Base-by-base conservation (phyloP, 2,888 invertebrate genomes). In the Mesorhabditis spiculigera region DNA sequence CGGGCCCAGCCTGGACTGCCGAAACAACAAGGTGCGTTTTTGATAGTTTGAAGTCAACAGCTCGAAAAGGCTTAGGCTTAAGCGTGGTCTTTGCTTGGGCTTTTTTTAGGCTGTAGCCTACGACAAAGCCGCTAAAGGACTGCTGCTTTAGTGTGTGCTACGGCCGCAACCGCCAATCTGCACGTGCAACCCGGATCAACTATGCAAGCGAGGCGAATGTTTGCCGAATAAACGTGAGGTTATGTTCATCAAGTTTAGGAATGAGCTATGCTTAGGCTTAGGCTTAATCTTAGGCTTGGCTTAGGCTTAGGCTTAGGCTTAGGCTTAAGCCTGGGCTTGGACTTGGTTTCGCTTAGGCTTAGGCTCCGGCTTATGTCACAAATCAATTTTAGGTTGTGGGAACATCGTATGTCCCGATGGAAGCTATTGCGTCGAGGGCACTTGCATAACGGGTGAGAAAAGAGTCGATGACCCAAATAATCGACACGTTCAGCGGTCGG, bases 1-100 rank as follows among this genome's bases (percentile, higher is more conserved):
- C 71, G 81, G 81, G 8, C 78, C 80, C 4, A 64, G 68, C 43
- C 69, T 80, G 74, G 68, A 75, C 28, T 83, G 83, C 65, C 61
- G 67, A 10, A 65, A 66, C 10, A 81, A 82, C 66, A 78, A 79
- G 63, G 82, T 82, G 65, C 77, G 28, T 28, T 28, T 28, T 28
- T 28, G 28, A 28, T 28, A 28, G 28, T 28, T 28, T 28, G 28
- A 28, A 28, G 28, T 28, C 28, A 28, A 28, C 28, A 28, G 28
- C 28, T 28, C 28, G 28, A 28, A 28, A 28, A 28, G 28, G 28
- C 28, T 28, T 28, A 28, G 28, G 28, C 28, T 28, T 28, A 28
- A 28, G 28, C 28, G 28, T 28, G 28, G 28, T 28, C 28, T 28
- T 28, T 28, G 28, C 28, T 28, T 28, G 28, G 28, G 28, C 28